phyloP scores from a whole-genome alignment of 1,140 invertebrate genomes.

The Meteorus sp. region DNA sequence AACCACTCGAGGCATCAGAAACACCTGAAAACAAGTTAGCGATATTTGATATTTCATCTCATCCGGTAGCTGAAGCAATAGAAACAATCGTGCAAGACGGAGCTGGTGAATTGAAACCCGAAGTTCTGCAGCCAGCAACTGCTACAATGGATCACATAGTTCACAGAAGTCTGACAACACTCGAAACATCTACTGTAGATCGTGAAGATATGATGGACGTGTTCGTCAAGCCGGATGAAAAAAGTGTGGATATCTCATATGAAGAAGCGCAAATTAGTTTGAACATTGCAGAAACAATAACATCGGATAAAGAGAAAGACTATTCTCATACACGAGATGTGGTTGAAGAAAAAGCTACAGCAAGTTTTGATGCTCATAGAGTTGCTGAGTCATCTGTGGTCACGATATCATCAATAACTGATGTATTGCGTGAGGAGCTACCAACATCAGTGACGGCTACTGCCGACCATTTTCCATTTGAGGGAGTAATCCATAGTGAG shows the following conservation, averaged over 20 bases:
- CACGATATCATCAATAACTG: constrained; percentile 42
- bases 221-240: constrained; percentile 52
- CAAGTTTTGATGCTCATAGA: constrained; percentile 52
- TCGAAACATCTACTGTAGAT: constrained; percentile 49
- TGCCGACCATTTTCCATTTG: constrained; percentile 54
- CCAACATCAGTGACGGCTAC: constrained; percentile 45
- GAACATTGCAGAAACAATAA: constrained; percentile 50
- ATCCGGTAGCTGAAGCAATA: constrained; percentile 49
- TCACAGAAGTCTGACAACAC: constrained; percentile 54
- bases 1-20: constrained; percentile 39
- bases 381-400: constrained; percentile 56
- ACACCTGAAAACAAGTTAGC: constrained; percentile 50
- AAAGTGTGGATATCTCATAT: constrained; percentile 52
- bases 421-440: constrained; percentile 39
- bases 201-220: constrained; percentile 45
- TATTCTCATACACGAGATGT: constrained; percentile 39
- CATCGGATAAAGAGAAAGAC: constrained; percentile 56
- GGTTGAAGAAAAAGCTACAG: constrained; percentile 45
- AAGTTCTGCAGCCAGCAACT: constrained; percentile 36
- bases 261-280: constrained; percentile 50
- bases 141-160: constrained; percentile 54
- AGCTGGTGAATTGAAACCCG: constrained; percentile 40
- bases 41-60: constrained; percentile 49
- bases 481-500: constrained; percentile 59
- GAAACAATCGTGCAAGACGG: constrained; percentile 53